A percentile compares a stretch with the other conserved stretches of the same genome.
These are phyloP conservation scores for Fregetta grallaria DNA, from an alignment of 2,113 vertebrate species.

Conservation along the genomic window DNA sequence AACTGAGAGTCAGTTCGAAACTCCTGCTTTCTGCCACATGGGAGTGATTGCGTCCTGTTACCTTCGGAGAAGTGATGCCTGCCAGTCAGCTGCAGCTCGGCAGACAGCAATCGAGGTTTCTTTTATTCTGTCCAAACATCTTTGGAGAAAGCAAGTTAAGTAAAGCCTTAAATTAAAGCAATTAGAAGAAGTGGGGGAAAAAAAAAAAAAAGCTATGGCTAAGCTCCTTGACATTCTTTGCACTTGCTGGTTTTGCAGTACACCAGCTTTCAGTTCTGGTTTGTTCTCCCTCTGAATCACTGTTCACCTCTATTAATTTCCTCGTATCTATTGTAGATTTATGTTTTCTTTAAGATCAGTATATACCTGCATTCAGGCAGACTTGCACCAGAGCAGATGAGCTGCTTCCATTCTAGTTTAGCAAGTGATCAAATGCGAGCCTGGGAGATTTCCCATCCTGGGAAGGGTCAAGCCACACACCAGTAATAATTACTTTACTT, in stretches of 20 bases:
- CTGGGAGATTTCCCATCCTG: neutral
- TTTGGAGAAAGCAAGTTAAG: neutral
- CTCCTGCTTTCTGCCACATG: neutral
- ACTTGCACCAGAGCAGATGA: neutral
- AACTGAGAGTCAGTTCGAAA: neutral
- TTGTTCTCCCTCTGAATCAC: neutral
- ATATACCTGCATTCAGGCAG: neutral
- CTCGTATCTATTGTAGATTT: neutral
- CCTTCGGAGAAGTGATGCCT: neutral
- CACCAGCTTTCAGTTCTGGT: neutral
- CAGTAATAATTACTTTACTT: neutral
- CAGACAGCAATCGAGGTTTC: rapidly evolving
- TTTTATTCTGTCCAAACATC: neutral
- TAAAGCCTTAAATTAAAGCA: neutral
- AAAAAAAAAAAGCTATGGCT: neutral
- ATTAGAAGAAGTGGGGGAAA: neutral
- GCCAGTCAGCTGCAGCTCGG: neutral
- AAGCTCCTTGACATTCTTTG: neutral
- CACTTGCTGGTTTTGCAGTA: neutral
- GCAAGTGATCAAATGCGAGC: neutral
- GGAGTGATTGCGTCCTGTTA: rapidly evolving
- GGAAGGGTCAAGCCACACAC: neutral
- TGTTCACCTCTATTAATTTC: neutral
- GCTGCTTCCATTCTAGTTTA: neutral
- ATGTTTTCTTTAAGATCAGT: neutral